phyloP scores from a whole-genome alignment of 2,113 vertebrate species.

The Strix uralensis region DNA sequence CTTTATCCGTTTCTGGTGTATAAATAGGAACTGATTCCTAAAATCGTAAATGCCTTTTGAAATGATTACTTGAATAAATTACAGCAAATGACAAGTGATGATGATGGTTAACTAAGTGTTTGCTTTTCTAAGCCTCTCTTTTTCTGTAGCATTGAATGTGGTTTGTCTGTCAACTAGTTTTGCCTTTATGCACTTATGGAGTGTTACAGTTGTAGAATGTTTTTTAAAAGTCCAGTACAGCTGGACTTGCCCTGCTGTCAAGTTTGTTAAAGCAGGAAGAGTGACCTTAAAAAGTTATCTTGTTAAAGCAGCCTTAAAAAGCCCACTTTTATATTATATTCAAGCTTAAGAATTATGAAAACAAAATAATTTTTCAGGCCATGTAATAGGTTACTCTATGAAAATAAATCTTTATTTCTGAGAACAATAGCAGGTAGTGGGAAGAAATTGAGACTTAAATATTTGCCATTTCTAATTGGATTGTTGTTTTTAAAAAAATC shows the following conservation, averaged over 20 bases:
- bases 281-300: background rate
- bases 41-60: background rate
- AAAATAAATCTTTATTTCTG: background rate
- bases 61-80: background rate
- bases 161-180: background rate
- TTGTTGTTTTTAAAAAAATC: background rate
- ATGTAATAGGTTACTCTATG: background rate
- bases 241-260: background rate
- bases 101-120: background rate
- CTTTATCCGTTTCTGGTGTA: background rate
- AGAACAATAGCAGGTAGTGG: background rate
- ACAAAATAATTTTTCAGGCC: background rate
- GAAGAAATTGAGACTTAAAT: background rate
- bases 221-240: background rate
- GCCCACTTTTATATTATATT: background rate
- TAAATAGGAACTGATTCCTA: background rate
- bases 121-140: background rate
- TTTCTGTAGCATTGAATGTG: background rate
- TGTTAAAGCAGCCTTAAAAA: background rate
- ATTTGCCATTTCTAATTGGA: background rate
- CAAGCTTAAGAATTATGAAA: background rate
- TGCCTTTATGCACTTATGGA: background rate
- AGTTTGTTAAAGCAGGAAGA: background rate
- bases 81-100: background rate
- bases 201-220: background rate